phyloP scores from a whole-genome alignment of 2,797 vertebrate species.

The Enteromius thamalakanensis region DNA sequence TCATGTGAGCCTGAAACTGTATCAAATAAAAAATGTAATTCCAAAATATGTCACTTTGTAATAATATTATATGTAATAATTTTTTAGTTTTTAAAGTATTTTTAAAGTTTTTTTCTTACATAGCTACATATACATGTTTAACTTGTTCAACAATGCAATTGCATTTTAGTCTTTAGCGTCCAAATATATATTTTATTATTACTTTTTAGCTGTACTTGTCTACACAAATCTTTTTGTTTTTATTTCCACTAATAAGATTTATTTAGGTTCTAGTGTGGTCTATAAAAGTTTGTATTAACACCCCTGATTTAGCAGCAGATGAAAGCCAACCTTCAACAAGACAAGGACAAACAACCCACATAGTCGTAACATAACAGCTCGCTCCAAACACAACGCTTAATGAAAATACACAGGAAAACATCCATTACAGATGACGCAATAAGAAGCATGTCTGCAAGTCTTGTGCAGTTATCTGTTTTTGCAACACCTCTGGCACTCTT shows the following conservation, averaged over 20 bases:
- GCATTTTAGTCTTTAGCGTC: not conserved
- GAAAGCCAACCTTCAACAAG: slow-evolving; percentile 2
- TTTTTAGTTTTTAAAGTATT: not conserved
- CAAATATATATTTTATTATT: not conserved
- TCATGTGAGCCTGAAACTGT: not conserved
- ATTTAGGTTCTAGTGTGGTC: not conserved
- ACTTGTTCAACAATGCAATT: not conserved
- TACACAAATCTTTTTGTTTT: not conserved
- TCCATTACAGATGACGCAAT: not conserved
- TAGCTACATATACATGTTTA: not conserved
- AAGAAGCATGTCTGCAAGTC: not conserved
- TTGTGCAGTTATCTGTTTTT: not conserved
- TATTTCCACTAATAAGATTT: not conserved
- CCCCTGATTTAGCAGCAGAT: slow-evolving; percentile 9
- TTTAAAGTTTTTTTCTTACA: too few species aligned
- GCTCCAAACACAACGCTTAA: not conserved
- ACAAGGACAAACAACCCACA: not conserved
- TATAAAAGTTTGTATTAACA: slow-evolving; percentile 4
- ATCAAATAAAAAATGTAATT: not conserved
- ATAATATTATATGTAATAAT: not conserved
- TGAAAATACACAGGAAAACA: not conserved
- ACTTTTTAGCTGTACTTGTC: not conserved
- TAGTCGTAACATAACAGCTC: not conserved
- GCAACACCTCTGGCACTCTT: not conserved
- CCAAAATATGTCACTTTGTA: not conserved